A percentile compares a stretch with the other conserved stretches of the same genome.
Evolutionary conservation across 1,140 invertebrate species (phyloP).

Genomic region (Drosophila ercepeae): DNA sequence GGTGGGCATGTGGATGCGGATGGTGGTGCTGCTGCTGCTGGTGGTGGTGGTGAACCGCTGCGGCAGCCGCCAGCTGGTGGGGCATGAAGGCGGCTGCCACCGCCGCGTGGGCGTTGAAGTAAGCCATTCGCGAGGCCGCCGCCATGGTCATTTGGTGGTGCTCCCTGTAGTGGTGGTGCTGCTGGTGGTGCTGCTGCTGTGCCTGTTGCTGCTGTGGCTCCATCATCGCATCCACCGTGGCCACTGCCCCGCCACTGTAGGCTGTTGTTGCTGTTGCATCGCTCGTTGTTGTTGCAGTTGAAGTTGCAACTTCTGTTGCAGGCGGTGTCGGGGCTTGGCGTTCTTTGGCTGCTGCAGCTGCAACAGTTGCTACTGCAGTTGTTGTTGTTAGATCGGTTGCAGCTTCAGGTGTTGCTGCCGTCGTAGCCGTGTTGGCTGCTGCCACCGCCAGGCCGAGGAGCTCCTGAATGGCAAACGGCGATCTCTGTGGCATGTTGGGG

Average conservation of each 20-base stretch:
- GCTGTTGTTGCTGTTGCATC: slow-evolving; percentile 1
- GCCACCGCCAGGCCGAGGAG: slow-evolving; percentile 88
- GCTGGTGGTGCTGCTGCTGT: slow-evolving; percentile 33
- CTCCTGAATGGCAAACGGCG: slow-evolving; percentile 96
- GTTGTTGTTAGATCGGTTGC: slow-evolving; percentile 58
- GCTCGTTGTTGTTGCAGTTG: slow-evolving; percentile 14
- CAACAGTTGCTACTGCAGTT: slow-evolving; percentile 8
- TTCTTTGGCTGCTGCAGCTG: slow-evolving; percentile 27
- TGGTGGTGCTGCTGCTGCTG: slow-evolving; percentile 27
- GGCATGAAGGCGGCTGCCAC: slow-evolving; percentile 94
- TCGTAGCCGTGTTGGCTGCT: slow-evolving; percentile 21
- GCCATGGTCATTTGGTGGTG: slow-evolving; percentile 87
- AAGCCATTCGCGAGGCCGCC: slow-evolving; percentile 91
- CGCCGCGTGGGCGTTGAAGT: slow-evolving; percentile 93
- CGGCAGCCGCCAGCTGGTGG: slow-evolving; percentile 67
- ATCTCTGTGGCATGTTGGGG: slow-evolving; percentile 90
- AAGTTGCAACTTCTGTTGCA: slow-evolving; percentile 8
- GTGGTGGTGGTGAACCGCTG: slow-evolving; percentile 65
- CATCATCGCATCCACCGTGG: slow-evolving; percentile 7
- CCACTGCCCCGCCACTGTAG: slow-evolving; percentile 10
- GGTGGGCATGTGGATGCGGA: slow-evolving; percentile 36
- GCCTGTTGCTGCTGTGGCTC: slow-evolving; percentile 32
- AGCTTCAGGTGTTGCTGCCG: slow-evolving; percentile 37
- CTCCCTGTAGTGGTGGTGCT: slow-evolving; percentile 65
- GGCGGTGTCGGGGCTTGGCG: slow-evolving; percentile 47